These are phyloP conservation scores for Pterostichus madidus DNA, from an alignment of 2,888 invertebrate genomes.

Conservation along the genomic window DNA sequence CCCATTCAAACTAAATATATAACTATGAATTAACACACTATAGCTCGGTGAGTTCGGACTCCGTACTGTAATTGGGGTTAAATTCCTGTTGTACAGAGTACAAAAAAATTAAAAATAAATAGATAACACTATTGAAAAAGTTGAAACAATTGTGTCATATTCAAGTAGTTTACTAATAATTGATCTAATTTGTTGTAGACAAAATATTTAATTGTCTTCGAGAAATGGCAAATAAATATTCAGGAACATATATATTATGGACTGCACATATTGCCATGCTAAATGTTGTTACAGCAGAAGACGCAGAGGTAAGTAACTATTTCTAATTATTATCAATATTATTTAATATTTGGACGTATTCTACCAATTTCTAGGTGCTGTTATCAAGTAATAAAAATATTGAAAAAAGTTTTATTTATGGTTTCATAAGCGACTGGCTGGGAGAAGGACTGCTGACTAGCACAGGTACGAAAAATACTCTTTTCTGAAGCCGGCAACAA, in stretches of 20 bases:
- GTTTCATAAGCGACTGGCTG: slow-evolving; percentile 74
- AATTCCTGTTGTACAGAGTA: too few species aligned
- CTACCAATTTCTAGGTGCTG: slow-evolving; percentile 70
- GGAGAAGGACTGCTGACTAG: slow-evolving; percentile 75
- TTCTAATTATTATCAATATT: neutral
- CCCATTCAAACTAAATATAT: too few species aligned
- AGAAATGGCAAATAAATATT: neutral
- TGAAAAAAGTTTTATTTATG: slow-evolving; percentile 73
- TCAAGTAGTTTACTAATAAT: too few species aligned
- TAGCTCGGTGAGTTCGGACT: too few species aligned
- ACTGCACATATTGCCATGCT: neutral
- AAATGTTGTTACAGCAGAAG: slow-evolving; percentile 37
- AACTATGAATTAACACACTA: too few species aligned
- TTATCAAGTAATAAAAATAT: slow-evolving; percentile 72
- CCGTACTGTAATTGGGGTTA: too few species aligned
- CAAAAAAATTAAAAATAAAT: too few species aligned
- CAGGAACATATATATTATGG: slow-evolving; percentile 20
- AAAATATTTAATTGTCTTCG: neutral
- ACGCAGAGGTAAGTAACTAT: slow-evolving; percentile 21
- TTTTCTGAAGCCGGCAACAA: too few species aligned
- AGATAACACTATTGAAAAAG: too few species aligned
- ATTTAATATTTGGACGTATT: slow-evolving; percentile 7
- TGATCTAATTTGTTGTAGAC: neutral
- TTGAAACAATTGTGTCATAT: too few species aligned
- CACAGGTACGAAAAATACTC: slow-evolving; percentile 71